Evolutionary conservation across 2,113 vertebrate species (phyloP).

Genomic region (Amphilophus citrinellus): DNA sequence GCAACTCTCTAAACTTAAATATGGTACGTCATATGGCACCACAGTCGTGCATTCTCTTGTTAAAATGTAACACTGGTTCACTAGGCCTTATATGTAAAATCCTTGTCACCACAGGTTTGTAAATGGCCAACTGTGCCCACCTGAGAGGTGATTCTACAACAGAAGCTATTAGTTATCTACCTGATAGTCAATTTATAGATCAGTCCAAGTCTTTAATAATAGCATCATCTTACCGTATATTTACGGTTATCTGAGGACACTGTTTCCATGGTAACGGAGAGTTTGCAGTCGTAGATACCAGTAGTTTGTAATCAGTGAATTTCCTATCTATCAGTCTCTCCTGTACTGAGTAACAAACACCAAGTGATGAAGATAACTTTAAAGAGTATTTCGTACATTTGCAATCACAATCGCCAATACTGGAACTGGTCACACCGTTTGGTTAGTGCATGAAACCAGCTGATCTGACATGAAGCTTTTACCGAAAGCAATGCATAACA

Average conservation of each 20-base stretch:
- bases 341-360: neutral
- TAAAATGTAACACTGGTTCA: neutral
- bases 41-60: neutral
- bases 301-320: conserved; percentile 32
- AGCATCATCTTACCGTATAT: conserved; percentile 37
- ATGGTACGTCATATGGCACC: neutral
- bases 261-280: conserved; percentile 63
- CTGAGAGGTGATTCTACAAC: neutral
- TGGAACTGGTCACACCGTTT: neutral
- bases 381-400: neutral
- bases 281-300: conserved; percentile 38
- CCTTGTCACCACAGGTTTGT: neutral
- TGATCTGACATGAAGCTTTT: neutral
- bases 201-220: conserved; percentile 40
- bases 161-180: conserved; percentile 15
- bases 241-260: conserved; percentile 39
- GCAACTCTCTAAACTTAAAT: neutral
- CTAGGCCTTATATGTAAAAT: neutral
- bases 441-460: neutral
- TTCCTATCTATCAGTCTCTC: conserved; percentile 8
- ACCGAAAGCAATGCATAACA: neutral
- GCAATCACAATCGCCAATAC: neutral
- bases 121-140: neutral
- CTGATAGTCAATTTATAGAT: conserved; percentile 46
- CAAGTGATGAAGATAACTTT: neutral